Evolutionary conservation across 2,888 invertebrate genomes (phyloP).

Genomic region (Drosophila infuscata): DNA sequence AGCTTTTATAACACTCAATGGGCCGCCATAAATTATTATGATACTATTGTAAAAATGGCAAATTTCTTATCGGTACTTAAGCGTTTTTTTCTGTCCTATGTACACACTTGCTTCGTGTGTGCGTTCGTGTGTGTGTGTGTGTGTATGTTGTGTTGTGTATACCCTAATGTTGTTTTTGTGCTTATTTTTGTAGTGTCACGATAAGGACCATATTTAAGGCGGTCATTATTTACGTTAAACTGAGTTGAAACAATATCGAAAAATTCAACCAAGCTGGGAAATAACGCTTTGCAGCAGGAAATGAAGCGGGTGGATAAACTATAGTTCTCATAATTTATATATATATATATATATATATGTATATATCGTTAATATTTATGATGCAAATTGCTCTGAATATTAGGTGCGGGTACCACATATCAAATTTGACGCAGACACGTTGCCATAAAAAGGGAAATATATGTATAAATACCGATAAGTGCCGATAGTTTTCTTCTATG

Average conservation of each 20-base stretch:
- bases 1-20: slow-evolving; percentile 82
- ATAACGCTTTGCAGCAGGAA: background rate
- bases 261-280: background rate
- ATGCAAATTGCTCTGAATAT: background rate
- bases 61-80: slow-evolving; percentile 82
- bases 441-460: background rate
- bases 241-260: slow-evolving; percentile 1
- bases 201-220: slow-evolving; percentile 40
- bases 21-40: slow-evolving; percentile 82
- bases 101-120: background rate
- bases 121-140: background rate
- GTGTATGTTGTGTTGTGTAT: background rate
- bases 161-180: background rate
- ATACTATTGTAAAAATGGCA: slow-evolving; percentile 82
- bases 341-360: background rate
- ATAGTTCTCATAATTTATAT: background rate
- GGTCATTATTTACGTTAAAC: slow-evolving; percentile 24
- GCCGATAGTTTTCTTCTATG: background rate
- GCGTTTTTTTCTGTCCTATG: slow-evolving; percentile 58
- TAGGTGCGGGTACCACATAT: background rate
- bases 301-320: background rate
- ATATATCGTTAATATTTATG: slow-evolving; percentile 1
- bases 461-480: background rate
- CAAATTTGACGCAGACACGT: background rate
- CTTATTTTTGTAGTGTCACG: slow-evolving; percentile 20